Evolutionary conservation across 2,113 vertebrate species (phyloP).

Genomic region (Poecile atricapillus): DNA sequence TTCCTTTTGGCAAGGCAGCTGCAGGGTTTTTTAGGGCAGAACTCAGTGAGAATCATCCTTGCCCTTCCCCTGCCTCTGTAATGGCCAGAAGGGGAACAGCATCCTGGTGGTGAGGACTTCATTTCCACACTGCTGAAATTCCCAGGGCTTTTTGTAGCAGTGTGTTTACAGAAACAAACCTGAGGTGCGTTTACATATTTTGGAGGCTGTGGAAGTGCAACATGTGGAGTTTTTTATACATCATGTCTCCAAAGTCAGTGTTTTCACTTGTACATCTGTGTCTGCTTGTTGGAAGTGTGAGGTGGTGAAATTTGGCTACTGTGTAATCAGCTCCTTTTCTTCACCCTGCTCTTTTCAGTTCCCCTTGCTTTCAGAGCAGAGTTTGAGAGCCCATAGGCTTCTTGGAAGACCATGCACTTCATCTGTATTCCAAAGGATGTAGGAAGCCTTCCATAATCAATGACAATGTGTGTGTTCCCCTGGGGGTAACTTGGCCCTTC

Average conservation of each 20-base stretch:
- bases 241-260: background rate
- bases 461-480: background rate
- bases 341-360: background rate
- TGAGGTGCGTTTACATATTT: background rate
- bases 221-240: background rate
- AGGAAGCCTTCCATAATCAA: constrained; percentile 20
- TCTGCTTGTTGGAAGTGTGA: background rate
- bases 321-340: background rate
- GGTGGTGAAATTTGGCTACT: background rate
- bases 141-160: background rate
- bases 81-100: background rate
- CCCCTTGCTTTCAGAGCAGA: background rate
- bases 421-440: background rate
- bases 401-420: background rate
- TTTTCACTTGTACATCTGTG: background rate
- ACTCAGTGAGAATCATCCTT: background rate
- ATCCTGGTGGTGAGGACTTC: background rate
- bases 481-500: background rate
- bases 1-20: constrained; percentile 8
- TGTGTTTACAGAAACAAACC: background rate
- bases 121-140: background rate
- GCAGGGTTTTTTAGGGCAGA: constrained; percentile 31
- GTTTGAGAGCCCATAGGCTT: background rate
- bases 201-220: background rate
- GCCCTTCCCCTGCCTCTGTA: background rate